Evolutionary conservation across 2,797 vertebrate species (phyloP), one percentile per base, ranked within the genome.

Genomic region (Anguilla marmorata): DNA sequence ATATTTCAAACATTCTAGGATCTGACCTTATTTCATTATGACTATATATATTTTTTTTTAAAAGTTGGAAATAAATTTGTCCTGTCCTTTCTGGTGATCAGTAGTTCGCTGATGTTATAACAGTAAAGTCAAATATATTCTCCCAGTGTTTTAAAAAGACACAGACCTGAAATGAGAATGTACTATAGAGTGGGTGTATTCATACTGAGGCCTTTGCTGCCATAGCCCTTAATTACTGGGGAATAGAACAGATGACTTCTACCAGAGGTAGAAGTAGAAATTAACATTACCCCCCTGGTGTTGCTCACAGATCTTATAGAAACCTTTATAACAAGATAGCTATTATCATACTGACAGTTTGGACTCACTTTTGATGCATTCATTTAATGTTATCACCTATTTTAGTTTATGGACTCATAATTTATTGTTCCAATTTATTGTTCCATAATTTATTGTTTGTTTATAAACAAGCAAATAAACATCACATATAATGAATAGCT

Each of bases 161-260:
- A n/a, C 56, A 41, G 27, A 52, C 45, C 24, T 52, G 50, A 84
- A 69, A 87, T 69, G 27, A 86, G 76, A 86, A 86, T 86, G 85
- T 86, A 83, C 12, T 45, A 45, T 5, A 45, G 41, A 52, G 8
- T 56, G 83, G 21, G 33, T 83, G 84, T 83, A 66, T 69, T 80
- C 27, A 52, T 83, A 76, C 82, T 66, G 2, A 88, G 21, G 56
- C 45, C 63, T 60, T 88, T 79, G 48, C 21, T 66, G 74, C 60
- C 87, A 86, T 52, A 58, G 74, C 16, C 37, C 50, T 74, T 74
- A 76, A 85, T 88, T 85, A 69, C 24, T 85, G 37, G 66, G 50
- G 8, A 52, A 54, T 50, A 69, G 7, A 82, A 24, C 33, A 79
- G 30, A 85, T 76, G 50, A 52, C 52, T 60, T 30, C 21, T 76